A percentile compares a stretch with the other conserved stretches of the same genome.
phyloP scores from a whole-genome alignment of 2,888 invertebrate genomes.

The Epirrhoe alternata region DNA sequence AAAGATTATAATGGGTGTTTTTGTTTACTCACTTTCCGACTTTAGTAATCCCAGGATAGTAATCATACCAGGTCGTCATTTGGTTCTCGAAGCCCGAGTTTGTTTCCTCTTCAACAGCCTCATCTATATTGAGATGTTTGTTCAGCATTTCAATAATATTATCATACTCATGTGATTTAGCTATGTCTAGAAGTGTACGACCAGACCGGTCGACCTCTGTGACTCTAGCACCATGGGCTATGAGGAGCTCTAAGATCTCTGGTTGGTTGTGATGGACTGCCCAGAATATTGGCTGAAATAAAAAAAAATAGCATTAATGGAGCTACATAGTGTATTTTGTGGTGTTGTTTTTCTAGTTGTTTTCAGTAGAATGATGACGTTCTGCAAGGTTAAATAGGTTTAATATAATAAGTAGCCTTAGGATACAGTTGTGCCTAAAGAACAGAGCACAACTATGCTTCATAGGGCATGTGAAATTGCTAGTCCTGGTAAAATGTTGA shows the following conservation, averaged over 20 bases:
- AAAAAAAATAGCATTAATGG: not conserved
- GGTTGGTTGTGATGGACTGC: constrained; percentile 84
- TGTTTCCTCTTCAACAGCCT: constrained; percentile 50
- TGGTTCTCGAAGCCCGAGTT: constrained; percentile 45
- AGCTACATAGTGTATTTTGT: not conserved
- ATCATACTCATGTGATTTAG: constrained; percentile 78
- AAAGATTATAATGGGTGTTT: not conserved
- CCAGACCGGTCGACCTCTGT: constrained; percentile 79
- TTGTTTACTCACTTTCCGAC: constrained; percentile 59
- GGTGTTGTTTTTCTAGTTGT: too few species aligned
- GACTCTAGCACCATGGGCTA: constrained; percentile 80
- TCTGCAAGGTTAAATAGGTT: too few species aligned
- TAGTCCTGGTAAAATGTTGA: not conserved
- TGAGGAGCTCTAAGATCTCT: constrained; percentile 82
- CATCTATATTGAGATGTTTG: constrained; percentile 58
- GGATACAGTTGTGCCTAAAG: too few species aligned
- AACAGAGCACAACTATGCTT: too few species aligned
- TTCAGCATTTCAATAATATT: constrained; percentile 77
- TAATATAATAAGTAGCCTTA: too few species aligned
- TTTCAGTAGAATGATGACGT: too few species aligned
- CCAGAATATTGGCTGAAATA: constrained; percentile 86
- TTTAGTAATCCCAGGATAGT: constrained; percentile 76
- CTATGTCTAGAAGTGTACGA: constrained; percentile 82
- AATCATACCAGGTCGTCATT: constrained; percentile 76
- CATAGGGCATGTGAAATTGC: too few species aligned